Evolutionary conservation across 2,113 vertebrate species (phyloP), one percentile per base, ranked within the genome.

Genomic region (Apteryx mantelli): DNA sequence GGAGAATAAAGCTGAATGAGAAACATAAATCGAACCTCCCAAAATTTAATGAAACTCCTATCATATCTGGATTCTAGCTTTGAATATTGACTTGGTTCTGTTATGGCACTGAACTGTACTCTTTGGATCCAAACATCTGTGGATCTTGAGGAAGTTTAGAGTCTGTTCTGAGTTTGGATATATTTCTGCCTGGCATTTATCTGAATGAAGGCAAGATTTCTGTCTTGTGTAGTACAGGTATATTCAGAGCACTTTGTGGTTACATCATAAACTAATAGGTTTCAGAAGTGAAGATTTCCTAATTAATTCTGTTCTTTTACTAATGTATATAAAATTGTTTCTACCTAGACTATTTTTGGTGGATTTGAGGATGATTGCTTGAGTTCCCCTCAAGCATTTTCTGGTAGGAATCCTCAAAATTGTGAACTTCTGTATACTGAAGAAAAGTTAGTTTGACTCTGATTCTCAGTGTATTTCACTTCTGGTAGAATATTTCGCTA

Each of bases 251-350:
- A 56, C 19, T 81, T 93, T 94, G 68, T 88, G 69, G 90, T 92
- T 94, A 56, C 79, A 84, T 61, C 78, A 84, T 93, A 69, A 90
- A 82, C 75, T 89, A 96, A 94, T 81, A 53, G 19, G 50, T 86
- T 97, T 96, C 89, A 70, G 79, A 90, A 84, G 42, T 80, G 96
- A 96, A 97, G 91, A 91, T 88, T 91, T 97, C 80, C 88, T 95
- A 97, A 94, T 84, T 89, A 74, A 74, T 50, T 61, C 36, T 89
- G 15, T 82, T 87, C 4, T 84, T 93, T 86, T 69, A 34, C 68
- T 84, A n/a, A 60, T 21, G 8, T 20, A 40, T 10, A 36, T 9
- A 24, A n/a, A 58, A 73, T 70, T 34, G 15, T 46, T 32, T 78
- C 42, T 48, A 64, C 40, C 85, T 87, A 85, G 79, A 48, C 8